These are phyloP conservation scores for Synergus gifuensis DNA, from an alignment of 2,888 invertebrate genomes.

Conservation along the genomic window DNA sequence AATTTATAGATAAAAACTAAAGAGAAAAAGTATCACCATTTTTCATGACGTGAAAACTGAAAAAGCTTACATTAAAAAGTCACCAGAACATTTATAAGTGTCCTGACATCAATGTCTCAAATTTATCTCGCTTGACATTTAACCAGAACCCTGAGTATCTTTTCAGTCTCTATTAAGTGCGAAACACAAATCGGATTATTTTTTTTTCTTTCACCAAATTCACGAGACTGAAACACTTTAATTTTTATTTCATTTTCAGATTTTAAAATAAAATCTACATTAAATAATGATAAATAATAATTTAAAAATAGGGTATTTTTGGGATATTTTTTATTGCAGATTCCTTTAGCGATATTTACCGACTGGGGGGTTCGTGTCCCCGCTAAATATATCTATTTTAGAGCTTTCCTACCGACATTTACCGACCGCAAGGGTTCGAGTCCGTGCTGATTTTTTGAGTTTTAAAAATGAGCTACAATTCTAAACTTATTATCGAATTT, in stretches of 20 bases:
- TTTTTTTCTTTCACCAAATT: background rate
- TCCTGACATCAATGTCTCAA: conserved; percentile 11
- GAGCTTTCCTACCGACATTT: no score
- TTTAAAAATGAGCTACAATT: background rate
- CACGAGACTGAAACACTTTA: no score
- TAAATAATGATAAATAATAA: no score
- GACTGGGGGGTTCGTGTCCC: no score
- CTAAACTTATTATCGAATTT: background rate
- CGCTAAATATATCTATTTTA: no score
- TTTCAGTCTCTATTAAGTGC: background rate
- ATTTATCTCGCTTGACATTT: conserved; percentile 57
- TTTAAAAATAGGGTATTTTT: no score
- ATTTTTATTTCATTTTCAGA: no score
- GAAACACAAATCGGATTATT: background rate
- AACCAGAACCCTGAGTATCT: conserved; percentile 19
- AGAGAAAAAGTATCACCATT: background rate
- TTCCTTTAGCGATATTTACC: no score
- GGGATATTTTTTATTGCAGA: no score
- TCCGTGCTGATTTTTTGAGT: no score
- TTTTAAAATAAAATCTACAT: no score
- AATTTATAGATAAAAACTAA: background rate
- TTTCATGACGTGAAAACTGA: background rate
- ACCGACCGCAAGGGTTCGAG: no score
- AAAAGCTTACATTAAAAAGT: background rate
- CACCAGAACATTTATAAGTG: conserved; percentile 52